These are phyloP conservation scores for Novumbra hubbsi DNA, from an alignment of 2,797 vertebrate species.

Conservation along the genomic window DNA sequence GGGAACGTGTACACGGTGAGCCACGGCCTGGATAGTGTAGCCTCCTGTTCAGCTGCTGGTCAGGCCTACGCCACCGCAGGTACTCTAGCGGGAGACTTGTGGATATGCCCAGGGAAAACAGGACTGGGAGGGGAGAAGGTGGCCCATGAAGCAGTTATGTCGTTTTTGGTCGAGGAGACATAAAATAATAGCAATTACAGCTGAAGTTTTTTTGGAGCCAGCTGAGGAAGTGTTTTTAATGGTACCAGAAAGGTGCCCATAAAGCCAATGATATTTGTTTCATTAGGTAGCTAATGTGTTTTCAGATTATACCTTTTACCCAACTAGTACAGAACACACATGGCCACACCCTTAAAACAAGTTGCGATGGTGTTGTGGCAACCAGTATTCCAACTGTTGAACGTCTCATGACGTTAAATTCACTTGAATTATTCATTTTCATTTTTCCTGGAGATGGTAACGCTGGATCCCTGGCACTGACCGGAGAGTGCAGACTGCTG, in stretches of 20 bases:
- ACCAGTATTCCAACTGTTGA: not conserved
- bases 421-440: not conserved
- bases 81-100: not conserved
- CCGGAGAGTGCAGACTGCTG: constrained; percentile 53
- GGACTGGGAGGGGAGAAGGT: not conserved
- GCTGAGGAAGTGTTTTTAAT: not conserved
- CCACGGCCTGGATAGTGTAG: constrained; percentile 24
- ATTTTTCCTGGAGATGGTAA: not conserved
- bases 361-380: not conserved
- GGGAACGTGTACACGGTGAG: constrained; percentile 20
- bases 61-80: not conserved
- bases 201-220: not conserved
- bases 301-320: not conserved
- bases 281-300: not conserved
- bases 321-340: not conserved
- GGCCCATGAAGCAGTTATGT: not conserved
- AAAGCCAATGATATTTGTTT: not conserved
- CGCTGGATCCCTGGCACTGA: constrained; percentile 32
- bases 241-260: not conserved
- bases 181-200: not conserved
- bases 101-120: not conserved
- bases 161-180: not conserved
- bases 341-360: not conserved
- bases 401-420: not conserved
- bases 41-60: constrained; percentile 34